Conservation (phyloP, 35 echinoderm and acorn worm genomes). For the Lytechinus pictus region DNA sequence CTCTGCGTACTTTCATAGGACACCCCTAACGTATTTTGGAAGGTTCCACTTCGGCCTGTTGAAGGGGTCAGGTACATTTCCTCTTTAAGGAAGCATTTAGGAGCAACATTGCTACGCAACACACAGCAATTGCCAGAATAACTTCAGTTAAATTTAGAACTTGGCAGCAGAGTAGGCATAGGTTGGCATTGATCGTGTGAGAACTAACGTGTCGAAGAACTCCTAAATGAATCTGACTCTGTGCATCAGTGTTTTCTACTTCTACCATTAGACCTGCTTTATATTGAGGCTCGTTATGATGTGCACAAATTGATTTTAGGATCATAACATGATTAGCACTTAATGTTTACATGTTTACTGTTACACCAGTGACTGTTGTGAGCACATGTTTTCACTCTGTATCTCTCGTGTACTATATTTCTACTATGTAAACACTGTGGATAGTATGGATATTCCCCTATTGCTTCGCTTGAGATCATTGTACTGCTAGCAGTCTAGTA, state of each 20-base stretch:
- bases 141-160: constrained; percentile 37
- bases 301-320: background rate
- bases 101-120: constrained; percentile 46
- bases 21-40: background rate
- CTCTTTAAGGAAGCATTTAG: background rate
- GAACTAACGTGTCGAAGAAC: constrained; percentile 25
- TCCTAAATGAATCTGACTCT: constrained; percentile 9
- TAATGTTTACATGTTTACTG: background rate
- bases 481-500: background rate
- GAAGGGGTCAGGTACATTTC: constrained; percentile 46
- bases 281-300: background rate
- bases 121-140: background rate
- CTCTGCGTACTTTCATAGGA: background rate
- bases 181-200: background rate
- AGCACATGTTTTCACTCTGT: constrained; percentile 23
- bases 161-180: background rate
- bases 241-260: background rate
- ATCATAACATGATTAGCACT: background rate
- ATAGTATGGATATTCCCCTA: background rate
- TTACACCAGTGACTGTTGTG: constrained; percentile 7
- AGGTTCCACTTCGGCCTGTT: background rate
- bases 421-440: background rate
- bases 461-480: background rate
- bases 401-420: background rate
- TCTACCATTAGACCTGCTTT: background rate